Conservation (phyloP, 2,113 vertebrate species). For the Nothocercus julius region DNA sequence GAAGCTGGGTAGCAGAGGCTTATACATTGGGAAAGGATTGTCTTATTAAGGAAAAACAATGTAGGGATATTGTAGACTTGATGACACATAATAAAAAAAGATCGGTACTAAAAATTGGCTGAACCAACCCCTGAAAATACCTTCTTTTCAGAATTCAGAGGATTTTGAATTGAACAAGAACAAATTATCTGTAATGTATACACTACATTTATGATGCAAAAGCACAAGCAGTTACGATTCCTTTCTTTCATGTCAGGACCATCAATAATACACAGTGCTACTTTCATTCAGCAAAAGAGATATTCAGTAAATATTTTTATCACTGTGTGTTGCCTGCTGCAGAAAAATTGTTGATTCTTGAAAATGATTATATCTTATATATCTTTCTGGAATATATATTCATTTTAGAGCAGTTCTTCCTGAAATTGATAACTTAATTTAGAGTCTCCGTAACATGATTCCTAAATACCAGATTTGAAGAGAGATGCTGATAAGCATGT, state of each 20-base stretch:
- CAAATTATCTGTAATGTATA: neutral
- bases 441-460: neutral
- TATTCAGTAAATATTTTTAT: neutral
- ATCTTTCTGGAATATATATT: neutral
- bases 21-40: neutral
- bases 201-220: neutral
- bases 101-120: neutral
- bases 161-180: neutral
- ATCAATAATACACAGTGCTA: neutral
- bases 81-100: neutral
- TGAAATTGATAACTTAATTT: slow-evolving; percentile 22
- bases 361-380: neutral
- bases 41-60: neutral
- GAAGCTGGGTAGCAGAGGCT: neutral
- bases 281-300: neutral
- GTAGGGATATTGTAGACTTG: neutral
- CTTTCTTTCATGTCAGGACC: neutral
- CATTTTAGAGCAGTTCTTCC: neutral
- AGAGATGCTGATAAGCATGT: neutral
- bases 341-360: neutral
- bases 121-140: neutral
- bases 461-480: slow-evolving; percentile 10
- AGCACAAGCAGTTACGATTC: neutral
- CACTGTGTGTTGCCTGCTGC: neutral
- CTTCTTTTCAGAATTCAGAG: neutral